Evolutionary conservation across 2,113 vertebrate genomes (phyloP), one percentile per base, ranked within the genome.

Genomic region (Balaeniceps rex): DNA sequence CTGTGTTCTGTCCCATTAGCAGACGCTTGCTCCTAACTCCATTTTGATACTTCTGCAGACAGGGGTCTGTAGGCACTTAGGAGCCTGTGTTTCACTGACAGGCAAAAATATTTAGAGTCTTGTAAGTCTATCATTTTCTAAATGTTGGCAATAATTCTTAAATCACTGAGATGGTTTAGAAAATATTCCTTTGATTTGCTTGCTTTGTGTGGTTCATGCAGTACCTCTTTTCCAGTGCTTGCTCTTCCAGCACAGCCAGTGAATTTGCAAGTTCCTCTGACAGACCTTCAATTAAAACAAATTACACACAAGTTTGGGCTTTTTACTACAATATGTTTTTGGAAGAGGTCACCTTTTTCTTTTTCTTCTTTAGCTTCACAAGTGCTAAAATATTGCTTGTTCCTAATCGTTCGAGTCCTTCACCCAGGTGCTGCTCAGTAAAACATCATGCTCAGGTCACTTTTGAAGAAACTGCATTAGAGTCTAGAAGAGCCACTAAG

Each of bases 401-500:
- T 65, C 19, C 16, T 83, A 46, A 54, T 19, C 0, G 1, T 71
- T 91, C 1, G 0, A 64, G 57, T 17, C n/a, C 33, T 34, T 63
- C 8, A 84, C 7, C 11, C 6, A 72, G 36, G 36, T 44, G 34
- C 52, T 79, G 19, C 44, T 95, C 57, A 80, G 29, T 64, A 47
- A 91, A 89, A 58, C 0, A 1, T 31, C 46, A 70, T 24, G 7
- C 10, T 65, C 28, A 80, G 16, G 44, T 58, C 13, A 63, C n/a
- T 94, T 88, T 24, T 74, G 46, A 92, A 94, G 88, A 89, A 96
- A 86, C 19, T 36, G 6, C 9, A 19, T 65, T 68, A 44, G 19
- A 57, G 12, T 25, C n/a, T 82, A 28, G 34, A 83, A 60, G 28
- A 81, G 7, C 9, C 16, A 55, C 10, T 61, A 33, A 9, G 6